phyloP scores from a whole-genome alignment of 2,888 invertebrate genomes.

The Protophormia terraenovae region DNA sequence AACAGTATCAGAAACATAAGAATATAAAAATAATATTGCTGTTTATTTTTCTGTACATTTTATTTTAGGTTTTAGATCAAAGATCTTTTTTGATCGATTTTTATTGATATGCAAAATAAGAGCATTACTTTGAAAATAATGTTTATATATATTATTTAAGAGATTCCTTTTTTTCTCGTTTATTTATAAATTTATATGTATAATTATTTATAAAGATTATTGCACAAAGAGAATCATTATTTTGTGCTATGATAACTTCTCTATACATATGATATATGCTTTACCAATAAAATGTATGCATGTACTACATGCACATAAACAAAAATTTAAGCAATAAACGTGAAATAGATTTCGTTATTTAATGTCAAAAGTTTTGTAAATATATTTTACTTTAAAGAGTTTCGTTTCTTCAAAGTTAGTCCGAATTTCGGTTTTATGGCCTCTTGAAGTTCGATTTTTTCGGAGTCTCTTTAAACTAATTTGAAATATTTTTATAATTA shows the following conservation, averaged over 20 bases:
- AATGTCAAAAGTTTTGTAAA: too few species aligned
- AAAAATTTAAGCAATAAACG: too few species aligned
- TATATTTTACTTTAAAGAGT: too few species aligned
- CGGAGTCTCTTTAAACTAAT: too few species aligned
- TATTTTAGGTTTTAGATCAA: constrained; percentile 41
- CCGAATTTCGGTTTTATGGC: too few species aligned
- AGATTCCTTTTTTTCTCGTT: not conserved
- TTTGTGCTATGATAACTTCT: not conserved
- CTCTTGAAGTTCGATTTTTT: too few species aligned
- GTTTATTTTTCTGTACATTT: constrained; percentile 3
- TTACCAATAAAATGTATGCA: too few species aligned
- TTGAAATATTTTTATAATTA: too few species aligned
- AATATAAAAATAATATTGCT: not conserved
- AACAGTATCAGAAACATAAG: constrained; percentile 13
- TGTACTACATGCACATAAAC: too few species aligned
- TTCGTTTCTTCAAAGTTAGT: too few species aligned
- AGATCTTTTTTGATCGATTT: constrained; percentile 65
- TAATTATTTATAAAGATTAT: constrained; percentile 47
- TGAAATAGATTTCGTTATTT: too few species aligned
- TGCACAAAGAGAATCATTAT: not conserved
- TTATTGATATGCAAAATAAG: constrained; percentile 67
- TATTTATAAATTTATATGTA: constrained; percentile 29
- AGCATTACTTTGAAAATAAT: constrained; percentile 41
- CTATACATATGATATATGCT: not conserved
- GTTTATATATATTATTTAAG: constrained; percentile 30